Percentiles rank a stretch among this genome's conserved stretches.
Evolutionary conservation across 2,113 vertebrate species (phyloP).

Genomic region (Abramis brama): DNA sequence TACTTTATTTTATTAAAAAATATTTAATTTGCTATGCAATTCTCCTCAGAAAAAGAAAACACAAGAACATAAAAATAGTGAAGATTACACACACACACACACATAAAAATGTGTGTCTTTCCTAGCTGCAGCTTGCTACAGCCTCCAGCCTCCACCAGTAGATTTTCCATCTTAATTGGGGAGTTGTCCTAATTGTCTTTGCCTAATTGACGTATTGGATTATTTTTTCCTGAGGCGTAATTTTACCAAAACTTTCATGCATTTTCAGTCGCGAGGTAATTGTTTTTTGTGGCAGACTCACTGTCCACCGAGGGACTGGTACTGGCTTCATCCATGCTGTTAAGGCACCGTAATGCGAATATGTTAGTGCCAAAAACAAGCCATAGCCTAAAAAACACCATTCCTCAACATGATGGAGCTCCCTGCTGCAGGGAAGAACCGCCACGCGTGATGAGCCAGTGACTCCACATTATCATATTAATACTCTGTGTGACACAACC

Average conservation of each 20-base stretch:
- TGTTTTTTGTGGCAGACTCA: constrained; percentile 39
- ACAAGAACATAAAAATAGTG: constrained; percentile 37
- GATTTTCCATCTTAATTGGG: constrained; percentile 73
- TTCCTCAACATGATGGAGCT: constrained; percentile 66
- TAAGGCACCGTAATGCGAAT: constrained; percentile 58
- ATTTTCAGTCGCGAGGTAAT: constrained; percentile 65
- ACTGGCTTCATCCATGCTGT: constrained; percentile 60
- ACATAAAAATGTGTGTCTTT: not conserved
- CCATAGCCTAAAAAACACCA: constrained; percentile 51
- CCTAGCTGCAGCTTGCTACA: constrained; percentile 45
- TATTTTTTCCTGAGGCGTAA: constrained; percentile 71
- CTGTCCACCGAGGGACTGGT: constrained; percentile 51
- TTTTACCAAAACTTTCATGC: constrained; percentile 71
- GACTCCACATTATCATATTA: constrained; percentile 57
- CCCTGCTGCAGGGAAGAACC: constrained; percentile 52
- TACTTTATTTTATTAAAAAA: not conserved
- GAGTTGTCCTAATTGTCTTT: constrained; percentile 77
- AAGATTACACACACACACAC: too few relatives aligned
- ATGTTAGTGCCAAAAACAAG: constrained; percentile 56
- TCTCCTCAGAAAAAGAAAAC: constrained; percentile 61
- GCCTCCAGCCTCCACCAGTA: constrained; percentile 68
- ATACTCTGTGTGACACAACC: constrained; percentile 48
- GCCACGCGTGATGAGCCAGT: constrained; percentile 45
- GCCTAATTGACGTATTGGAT: constrained; percentile 77
- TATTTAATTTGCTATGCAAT: constrained; percentile 66